phyloP scores from a whole-genome alignment of 2,797 vertebrate genomes.

The Limosa lapponica region DNA sequence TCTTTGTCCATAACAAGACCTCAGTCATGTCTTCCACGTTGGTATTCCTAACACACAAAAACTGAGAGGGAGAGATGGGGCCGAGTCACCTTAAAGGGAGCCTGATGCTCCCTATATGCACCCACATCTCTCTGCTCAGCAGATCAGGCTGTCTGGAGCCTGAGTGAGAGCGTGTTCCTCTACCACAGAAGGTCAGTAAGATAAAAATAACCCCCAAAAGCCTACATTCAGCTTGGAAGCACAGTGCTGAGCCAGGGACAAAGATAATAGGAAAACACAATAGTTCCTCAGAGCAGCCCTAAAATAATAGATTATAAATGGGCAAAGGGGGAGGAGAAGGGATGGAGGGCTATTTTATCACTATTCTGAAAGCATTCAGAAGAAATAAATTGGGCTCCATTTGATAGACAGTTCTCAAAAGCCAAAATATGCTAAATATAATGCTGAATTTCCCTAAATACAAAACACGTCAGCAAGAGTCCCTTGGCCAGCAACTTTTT shows the following conservation, averaged over 20 bases:
- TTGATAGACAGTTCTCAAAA: neutral
- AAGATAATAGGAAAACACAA: constrained; percentile 18
- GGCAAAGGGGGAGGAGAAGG: neutral
- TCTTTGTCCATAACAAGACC: neutral
- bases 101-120: neutral
- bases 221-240: constrained; percentile 12
- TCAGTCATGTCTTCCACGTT: neutral
- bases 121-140: neutral
- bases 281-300: neutral
- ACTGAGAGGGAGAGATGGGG: neutral
- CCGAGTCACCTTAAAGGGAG: neutral
- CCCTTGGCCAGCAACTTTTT: neutral
- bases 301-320: constrained; percentile 22
- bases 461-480: constrained; percentile 5
- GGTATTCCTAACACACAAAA: neutral
- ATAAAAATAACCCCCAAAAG: constrained; percentile 47
- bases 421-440: constrained; percentile 22
- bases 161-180: neutral
- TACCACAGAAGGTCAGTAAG: constrained; percentile 38
- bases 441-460: neutral
- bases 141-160: neutral
- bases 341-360: constrained; percentile 4
- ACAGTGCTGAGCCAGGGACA: constrained; percentile 41
- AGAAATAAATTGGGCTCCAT: neutral
- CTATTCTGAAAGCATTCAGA: constrained; percentile 1